Base-by-base conservation (phyloP, 2,888 invertebrate genomes). In the Arge pagana region DNA sequence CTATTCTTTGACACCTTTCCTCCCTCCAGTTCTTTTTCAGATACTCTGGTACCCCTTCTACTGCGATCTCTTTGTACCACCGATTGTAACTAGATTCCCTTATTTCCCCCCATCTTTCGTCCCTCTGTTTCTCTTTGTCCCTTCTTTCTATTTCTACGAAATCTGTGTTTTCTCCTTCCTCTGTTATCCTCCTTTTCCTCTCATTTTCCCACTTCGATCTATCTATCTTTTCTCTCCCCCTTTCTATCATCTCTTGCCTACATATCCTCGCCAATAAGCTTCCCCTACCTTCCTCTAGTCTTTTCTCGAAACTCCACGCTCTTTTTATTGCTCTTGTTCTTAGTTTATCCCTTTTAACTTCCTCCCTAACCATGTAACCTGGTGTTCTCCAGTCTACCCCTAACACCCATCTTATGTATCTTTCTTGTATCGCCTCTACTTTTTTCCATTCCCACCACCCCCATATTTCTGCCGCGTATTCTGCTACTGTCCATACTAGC, bases 121-220 rank as follows among this genome's bases (percentile, higher is more conserved):
- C n/a, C n/a, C n/a, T n/a, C n/a, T n/a, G n/a, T n/a, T n/a, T n/a
- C n/a, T n/a, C n/a, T n/a, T n/a, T 30, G 45, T 43, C 41, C 48
- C 23, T 30, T 37, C 24, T 35, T 37, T 23, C 33, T 50, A 48
- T 53, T 45, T 33, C 26, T 48, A 52, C 39, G 31, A 45, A 42
- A 48, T 55, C 52, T 33, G 26, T 50, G 35, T 50, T 50, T n/a
- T n/a, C n/a, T n/a, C n/a, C n/a, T 58, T 48, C 31, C 18, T 16
- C 45, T 23, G 33, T 36, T n/a, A 24, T 56, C 19, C 53, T 57
- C 58, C 56, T 42, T 48, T 53, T 53, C 56, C 49, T 52, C 52
- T 57, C 55, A 56, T 54, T 56, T 51, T 50, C 52, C n/a, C n/a
- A 30, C 39, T 28, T 15, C 43, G 28, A 31, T 24, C 43, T 19